Base-by-base conservation (phyloP, 2,113 vertebrate genomes). In the Propithecus coquereli region DNA sequence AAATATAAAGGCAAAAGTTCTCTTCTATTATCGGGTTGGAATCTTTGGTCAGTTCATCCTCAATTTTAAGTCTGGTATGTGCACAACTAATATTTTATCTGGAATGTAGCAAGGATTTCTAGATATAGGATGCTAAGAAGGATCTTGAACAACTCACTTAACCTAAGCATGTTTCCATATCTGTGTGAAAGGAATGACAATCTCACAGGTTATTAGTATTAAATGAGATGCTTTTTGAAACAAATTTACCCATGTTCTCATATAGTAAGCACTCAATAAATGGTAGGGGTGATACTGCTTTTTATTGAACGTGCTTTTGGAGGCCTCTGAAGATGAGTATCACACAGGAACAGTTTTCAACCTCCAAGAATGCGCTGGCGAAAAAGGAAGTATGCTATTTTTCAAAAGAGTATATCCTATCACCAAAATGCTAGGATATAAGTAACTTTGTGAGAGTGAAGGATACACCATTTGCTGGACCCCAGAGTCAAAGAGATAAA, bases 121-220 rank as follows among this genome's bases (percentile, higher is more conserved):
- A 95, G 88, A 89, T 52, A 65, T 6, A 77, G n/a, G 45, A n/a
- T 90, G 73, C 50, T 82, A 80, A 79, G 8, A 30, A 92, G n/a
- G 22, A 83, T 90, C 81, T 90, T 94, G 47, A 80, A 95, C 45
- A 97, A 87, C 47, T 85, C 80, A 95, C 11, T 77, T 94, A 87
- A 79, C 22, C 47, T 63, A 94, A 84, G 68, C 37, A 84, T 65
- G 32, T 90, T 88, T 94, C 37, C 47, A 73, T 79, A 77, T 66
- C 79, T 80, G 6, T 83, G 37, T 82, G 54, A 94, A 82, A 47
- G 57, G 23, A 84, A 63, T 83, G 95, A 54, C 30, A 92, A 90
- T 30, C 7, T 95, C 47, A 94, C 25, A 73, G 27, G 43, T 63
- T 77, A 11, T 77, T 87, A 91, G 74, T 32, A 97, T 59, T 68